Base-by-base conservation (phyloP, 2,888 invertebrate species). In the Plebejus anna region DNA sequence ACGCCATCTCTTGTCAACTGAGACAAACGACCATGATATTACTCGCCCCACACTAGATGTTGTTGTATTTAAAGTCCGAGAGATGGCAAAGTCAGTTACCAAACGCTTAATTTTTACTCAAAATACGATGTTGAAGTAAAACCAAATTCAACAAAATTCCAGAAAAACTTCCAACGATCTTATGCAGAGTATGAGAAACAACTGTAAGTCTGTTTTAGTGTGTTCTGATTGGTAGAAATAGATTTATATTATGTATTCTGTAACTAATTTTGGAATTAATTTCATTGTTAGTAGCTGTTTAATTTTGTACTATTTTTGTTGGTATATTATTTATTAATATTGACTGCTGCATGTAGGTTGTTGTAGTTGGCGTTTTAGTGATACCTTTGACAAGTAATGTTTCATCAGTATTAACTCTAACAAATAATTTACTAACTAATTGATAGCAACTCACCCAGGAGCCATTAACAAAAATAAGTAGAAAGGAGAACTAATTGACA, bases 131-230 rank as follows among this genome's bases (percentile, higher is more conserved):
- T 61, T 61, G 28, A 28, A 61, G 61, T 61, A 61, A 61, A 61
- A 61, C 28, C 47, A 47, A 13, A 82, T 84, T 81, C 83, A 78
- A 83, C 83, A 77, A 75, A 80, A 83, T 92, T 90, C 75, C 94
- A 94, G 94, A 94, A 89, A 91, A 91, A 93, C 92, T 66, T 94
- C 94, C 84, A 90, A 94, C 89, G 91, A 93, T 87, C 90, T 94
- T 91, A 89, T 93, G 87, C 91, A 87, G 92, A 92, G 88, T 87
- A 88, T 93, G 91, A 88, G 86, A 90, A 88, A 87, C 78, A 88
- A 85, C 88, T 87, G 94, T 94, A 90, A 94, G 94, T 94, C 82
- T 76, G 87, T 92, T 93, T 92, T 90, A 93, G 92, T 93, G 92
- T 93, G 93, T 91, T 92, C 85, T 92, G 92, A 91, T 89, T 51